phyloP scores from a whole-genome alignment of 2,797 vertebrate genomes.

The Danio tinwini region DNA sequence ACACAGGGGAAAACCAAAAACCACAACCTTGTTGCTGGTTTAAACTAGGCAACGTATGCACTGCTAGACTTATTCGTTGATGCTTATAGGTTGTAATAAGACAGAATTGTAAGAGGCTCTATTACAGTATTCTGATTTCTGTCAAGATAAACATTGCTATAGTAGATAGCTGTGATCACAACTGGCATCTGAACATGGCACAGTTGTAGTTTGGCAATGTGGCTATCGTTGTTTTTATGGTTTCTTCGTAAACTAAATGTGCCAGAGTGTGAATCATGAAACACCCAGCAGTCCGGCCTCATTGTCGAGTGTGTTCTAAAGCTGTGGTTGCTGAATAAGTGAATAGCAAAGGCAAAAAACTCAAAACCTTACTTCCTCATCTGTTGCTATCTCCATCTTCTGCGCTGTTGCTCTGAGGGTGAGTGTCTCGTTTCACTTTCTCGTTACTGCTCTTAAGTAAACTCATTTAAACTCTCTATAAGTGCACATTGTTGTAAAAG shows the following conservation, averaged over 20 bases:
- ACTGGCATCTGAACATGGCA: not conserved
- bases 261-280: not conserved
- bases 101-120: not conserved
- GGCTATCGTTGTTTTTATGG: not conserved
- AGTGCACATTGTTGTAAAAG: not conserved
- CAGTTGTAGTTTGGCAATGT: not conserved
- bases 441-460: not conserved
- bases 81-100: too few species aligned
- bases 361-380: conserved; percentile 28
- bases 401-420: conserved; percentile 10
- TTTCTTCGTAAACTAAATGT: not conserved
- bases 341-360: not conserved
- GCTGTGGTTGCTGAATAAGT: not conserved
- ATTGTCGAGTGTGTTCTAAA: not conserved
- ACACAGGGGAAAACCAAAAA: not conserved
- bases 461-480: not conserved
- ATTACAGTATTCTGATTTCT: not conserved
- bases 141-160: not conserved
- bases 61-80: not conserved
- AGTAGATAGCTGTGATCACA: not conserved
- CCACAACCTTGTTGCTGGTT: not conserved
- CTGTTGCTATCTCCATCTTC: not conserved
- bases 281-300: not conserved
- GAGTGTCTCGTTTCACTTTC: not conserved
- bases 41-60: not conserved